These are phyloP conservation scores for Leuctra nigra DNA, from an alignment of 2,888 invertebrate species.

Conservation along the genomic window DNA sequence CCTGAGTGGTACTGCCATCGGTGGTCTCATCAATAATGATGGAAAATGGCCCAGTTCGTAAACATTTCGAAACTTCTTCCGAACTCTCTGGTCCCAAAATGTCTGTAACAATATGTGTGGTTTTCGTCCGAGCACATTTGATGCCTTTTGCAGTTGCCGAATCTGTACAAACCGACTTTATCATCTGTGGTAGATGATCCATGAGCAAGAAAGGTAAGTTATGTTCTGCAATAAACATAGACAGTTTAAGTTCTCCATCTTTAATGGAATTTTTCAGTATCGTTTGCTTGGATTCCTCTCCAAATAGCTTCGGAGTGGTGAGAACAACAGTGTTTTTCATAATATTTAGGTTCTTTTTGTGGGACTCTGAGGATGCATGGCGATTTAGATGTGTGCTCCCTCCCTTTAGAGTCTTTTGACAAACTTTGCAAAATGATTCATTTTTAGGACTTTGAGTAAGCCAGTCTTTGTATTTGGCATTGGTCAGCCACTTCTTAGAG, in stretches of 20 bases:
- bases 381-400: not conserved
- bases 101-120: slow-evolving; percentile 29
- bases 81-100: slow-evolving; percentile 27
- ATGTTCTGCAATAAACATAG: slow-evolving; percentile 31
- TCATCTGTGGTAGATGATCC: slow-evolving; percentile 29
- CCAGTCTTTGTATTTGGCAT: not conserved
- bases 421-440: not conserved
- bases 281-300: not conserved
- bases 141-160: slow-evolving; percentile 31
- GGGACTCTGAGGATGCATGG: not conserved
- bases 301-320: not conserved
- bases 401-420: not conserved
- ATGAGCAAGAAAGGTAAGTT: slow-evolving; percentile 30
- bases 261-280: slow-evolving; percentile 20
- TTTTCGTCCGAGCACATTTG: slow-evolving; percentile 29
- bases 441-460: not conserved
- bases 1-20: slow-evolving; percentile 31
- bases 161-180: slow-evolving; percentile 29
- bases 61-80: slow-evolving; percentile 25
- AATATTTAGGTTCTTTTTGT: not conserved
- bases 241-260: slow-evolving; percentile 27
- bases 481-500: not conserved
- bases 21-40: slow-evolving; percentile 33
- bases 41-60: slow-evolving; percentile 28
- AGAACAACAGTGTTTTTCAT: not conserved